These are phyloP conservation scores for Lacerta viridis DNA, from an alignment of 2,797 vertebrate genomes.

Conservation along the genomic window DNA sequence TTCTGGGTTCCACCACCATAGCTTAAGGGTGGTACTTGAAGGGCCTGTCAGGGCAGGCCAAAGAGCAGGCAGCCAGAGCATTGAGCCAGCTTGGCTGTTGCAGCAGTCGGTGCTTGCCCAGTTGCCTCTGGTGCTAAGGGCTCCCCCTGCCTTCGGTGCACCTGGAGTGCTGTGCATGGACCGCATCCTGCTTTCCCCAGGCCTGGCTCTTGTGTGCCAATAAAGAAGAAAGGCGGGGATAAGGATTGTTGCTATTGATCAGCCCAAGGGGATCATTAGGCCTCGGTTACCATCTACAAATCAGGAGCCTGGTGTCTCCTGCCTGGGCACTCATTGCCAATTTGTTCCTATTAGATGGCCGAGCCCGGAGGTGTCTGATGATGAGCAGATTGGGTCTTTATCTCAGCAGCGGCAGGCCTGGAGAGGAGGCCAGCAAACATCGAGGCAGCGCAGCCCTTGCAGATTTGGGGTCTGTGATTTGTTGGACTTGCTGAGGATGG, in stretches of 20 bases:
- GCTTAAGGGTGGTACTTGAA: too few relatives aligned
- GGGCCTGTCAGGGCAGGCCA: background rate
- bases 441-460: constrained; percentile 68
- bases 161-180: constrained; percentile 10
- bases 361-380: constrained; percentile 93
- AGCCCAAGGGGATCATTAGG: constrained; percentile 99
- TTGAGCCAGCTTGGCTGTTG: background rate
- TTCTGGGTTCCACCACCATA: too few relatives aligned
- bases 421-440: constrained; percentile 73
- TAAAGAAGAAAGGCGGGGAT: constrained; percentile 96
- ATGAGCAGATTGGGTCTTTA: constrained; percentile 87
- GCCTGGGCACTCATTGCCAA: constrained; percentile 98
- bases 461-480: constrained; percentile 70
- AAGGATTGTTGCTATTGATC: constrained; percentile 99
- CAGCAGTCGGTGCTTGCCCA: background rate
- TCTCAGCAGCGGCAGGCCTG: constrained; percentile 65
- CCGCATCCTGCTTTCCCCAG: constrained; percentile 52
- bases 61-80: background rate
- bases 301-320: constrained; percentile 92
- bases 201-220: constrained; percentile 89
- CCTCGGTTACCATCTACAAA: constrained; percentile 99
- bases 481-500: constrained; percentile 54
- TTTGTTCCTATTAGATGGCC: constrained; percentile 98
- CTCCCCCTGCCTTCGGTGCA: constrained; percentile 29
- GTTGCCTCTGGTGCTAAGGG: constrained; percentile 41